Conservation (phyloP, 2,888 invertebrate species). For the Bhutanitis thaidina region DNA sequence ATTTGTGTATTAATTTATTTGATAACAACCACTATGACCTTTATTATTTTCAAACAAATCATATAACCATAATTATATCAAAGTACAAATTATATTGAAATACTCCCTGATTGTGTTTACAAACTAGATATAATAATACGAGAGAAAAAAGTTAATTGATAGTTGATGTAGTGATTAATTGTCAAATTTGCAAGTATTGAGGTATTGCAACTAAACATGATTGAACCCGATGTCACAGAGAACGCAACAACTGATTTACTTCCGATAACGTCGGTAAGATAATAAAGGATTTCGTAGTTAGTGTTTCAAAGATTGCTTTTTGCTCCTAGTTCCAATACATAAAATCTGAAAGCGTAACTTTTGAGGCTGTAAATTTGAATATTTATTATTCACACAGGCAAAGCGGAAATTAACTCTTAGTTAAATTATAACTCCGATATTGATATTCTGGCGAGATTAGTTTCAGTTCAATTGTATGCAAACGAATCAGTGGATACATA, state of each 20-base stretch:
- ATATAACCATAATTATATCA: constrained; percentile 14
- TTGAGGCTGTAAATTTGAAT: no score
- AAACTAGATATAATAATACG: constrained; percentile 7
- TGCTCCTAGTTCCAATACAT: no score
- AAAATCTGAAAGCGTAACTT: no score
- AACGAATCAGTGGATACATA: no score
- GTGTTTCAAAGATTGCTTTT: no score
- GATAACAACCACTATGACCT: constrained; percentile 60
- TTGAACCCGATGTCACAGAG: constrained; percentile 59
- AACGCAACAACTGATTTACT: constrained; percentile 38
- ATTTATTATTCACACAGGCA: no score
- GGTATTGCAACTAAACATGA: constrained; percentile 44
- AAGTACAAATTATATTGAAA: constrained; percentile 4
- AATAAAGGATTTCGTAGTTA: no score
- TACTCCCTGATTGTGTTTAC: background rate
- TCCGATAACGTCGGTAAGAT: constrained; percentile 34
- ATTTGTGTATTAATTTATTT: constrained; percentile 61
- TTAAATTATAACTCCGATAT: no score
- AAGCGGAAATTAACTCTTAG: no score
- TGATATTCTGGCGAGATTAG: no score
- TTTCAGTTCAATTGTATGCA: no score
- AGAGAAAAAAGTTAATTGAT: constrained; percentile 9
- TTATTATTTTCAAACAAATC: constrained; percentile 52
- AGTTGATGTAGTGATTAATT: constrained; percentile 10
- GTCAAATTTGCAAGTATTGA: constrained; percentile 13